phyloP scores from a whole-genome alignment of 2,888 invertebrate species.

The Limenitis camilla region DNA sequence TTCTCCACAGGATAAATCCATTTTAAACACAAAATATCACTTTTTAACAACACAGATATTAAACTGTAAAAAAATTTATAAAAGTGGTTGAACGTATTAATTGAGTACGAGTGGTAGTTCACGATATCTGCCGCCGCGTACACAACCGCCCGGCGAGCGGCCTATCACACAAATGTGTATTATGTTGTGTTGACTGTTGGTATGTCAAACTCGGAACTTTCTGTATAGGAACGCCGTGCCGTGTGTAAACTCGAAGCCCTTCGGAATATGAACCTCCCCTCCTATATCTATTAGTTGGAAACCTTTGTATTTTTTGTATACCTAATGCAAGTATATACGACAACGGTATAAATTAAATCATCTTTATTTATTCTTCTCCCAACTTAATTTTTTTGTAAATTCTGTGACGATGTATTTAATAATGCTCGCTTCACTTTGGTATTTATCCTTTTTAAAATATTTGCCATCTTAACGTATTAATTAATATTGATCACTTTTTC shows the following conservation, averaged over 20 bases:
- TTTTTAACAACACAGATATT: slow-evolving; percentile 8
- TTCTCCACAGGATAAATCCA: slow-evolving; percentile 73
- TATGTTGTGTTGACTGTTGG: slow-evolving; percentile 4
- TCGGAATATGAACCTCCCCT: slow-evolving; percentile 13
- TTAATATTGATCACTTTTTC: no score
- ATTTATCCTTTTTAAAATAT: no score
- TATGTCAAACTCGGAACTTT: slow-evolving; percentile 4
- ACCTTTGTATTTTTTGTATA: slow-evolving; percentile 5
- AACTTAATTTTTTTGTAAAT: no score
- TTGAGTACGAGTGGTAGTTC: slow-evolving; percentile 16
- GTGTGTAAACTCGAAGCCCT: slow-evolving; percentile 8
- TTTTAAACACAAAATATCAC: slow-evolving; percentile 35
- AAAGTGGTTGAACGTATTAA: slow-evolving; percentile 12
- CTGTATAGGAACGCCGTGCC: slow-evolving; percentile 13
- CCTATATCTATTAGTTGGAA: not conserved
- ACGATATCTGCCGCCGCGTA: slow-evolving; percentile 28
- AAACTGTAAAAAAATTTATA: slow-evolving; percentile 5
- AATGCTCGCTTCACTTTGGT: no score
- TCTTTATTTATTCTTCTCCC: no score
- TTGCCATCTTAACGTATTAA: no score
- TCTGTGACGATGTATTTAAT: no score
- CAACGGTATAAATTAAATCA: no score
- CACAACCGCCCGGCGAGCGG: slow-evolving; percentile 57
- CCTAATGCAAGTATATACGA: not conserved
- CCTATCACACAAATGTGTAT: slow-evolving; percentile 36